Conservation (phyloP, 2,797 vertebrate genomes). For the Lophura swinhoii region DNA sequence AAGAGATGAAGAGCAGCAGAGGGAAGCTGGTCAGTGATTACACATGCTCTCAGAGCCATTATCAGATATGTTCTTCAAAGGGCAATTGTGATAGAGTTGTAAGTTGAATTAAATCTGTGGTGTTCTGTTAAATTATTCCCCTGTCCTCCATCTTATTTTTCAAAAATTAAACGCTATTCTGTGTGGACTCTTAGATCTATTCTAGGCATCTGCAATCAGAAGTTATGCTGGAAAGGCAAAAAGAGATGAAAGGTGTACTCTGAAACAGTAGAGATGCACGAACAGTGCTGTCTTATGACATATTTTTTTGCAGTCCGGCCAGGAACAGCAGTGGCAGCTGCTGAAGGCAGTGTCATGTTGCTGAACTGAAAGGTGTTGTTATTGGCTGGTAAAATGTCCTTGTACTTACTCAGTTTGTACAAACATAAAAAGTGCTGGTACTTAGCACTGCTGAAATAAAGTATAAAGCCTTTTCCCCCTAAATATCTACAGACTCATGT, state of each 20-base stretch:
- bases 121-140: not conserved
- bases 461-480: not conserved
- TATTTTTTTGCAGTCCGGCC: not conserved
- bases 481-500: not conserved
- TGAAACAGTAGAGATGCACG: not conserved
- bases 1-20: not conserved
- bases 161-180: not conserved
- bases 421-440: not conserved
- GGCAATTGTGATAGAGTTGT: not conserved
- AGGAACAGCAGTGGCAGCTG: not conserved
- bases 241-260: not conserved
- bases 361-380: not conserved
- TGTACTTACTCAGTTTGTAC: not conserved
- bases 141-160: not conserved
- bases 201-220: not conserved
- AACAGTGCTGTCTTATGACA: not conserved
- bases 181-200: not conserved
- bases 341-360: not conserved
- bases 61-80: slow-evolving; percentile 11
- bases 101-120: not conserved
- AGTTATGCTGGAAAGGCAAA: not conserved
- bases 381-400: not conserved
- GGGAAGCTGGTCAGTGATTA: not conserved
- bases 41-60: not conserved
- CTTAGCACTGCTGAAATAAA: not conserved